Evolutionary conservation across 2,888 invertebrate species (phyloP).

Genomic region (Xylota segnis): DNA sequence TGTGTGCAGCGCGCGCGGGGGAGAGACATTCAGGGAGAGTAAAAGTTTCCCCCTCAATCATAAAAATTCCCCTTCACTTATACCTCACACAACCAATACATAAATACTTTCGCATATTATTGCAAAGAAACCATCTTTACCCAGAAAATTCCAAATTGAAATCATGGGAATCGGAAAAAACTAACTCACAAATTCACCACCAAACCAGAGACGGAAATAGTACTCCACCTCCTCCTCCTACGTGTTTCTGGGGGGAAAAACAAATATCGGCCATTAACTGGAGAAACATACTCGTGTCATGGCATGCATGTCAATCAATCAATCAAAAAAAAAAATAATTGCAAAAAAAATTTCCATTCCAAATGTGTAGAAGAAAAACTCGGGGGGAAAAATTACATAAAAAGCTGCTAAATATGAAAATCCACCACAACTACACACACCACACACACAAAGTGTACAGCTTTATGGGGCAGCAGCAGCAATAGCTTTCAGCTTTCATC

Average conservation of each 20-base stretch:
- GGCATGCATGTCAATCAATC: constrained; percentile 7
- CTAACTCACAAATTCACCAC: neutral
- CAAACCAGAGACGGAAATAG: neutral
- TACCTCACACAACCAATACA: constrained; percentile 3
- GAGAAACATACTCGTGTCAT: neutral
- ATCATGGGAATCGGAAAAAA: constrained; percentile 28
- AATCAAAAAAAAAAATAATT: neutral
- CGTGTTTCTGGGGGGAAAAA: neutral
- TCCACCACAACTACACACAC: neutral
- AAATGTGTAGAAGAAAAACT: neutral
- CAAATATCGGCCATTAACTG: neutral
- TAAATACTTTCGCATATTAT: constrained; percentile 14
- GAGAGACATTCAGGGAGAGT: too few species aligned
- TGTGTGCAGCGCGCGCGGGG: too few species aligned
- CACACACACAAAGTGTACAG: neutral
- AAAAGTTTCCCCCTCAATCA: constrained; percentile 35
- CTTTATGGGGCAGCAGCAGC: constrained; percentile 8
- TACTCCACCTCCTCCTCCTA: neutral
- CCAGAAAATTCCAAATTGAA: constrained; percentile 21
- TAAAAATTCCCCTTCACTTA: constrained; percentile 39
- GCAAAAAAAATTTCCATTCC: neutral
- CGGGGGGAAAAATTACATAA: constrained; percentile 54
- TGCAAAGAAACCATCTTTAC: constrained; percentile 25
- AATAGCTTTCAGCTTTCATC: too few species aligned
- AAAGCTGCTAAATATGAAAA: constrained; percentile 25